Evolutionary conservation across 2,888 invertebrate species (phyloP).

Genomic region (Pseudoips prasinana): DNA sequence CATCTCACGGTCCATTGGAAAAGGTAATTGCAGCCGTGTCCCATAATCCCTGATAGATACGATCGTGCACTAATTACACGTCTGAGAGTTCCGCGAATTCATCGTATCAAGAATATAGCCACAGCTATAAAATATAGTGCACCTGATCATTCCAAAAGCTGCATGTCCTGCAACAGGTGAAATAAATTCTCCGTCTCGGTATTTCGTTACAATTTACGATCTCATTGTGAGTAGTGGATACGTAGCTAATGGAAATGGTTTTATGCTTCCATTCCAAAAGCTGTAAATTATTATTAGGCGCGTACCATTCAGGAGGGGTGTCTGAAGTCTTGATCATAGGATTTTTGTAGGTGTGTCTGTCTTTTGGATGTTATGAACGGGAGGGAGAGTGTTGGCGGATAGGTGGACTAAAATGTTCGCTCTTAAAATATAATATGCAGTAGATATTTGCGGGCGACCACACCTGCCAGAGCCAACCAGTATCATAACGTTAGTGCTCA

Average conservation of each 20-base stretch:
- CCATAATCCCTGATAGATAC: constrained; percentile 29
- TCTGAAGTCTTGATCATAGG: constrained; percentile 29
- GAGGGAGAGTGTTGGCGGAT: constrained; percentile 44
- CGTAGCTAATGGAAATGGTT: constrained; percentile 43
- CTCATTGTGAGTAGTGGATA: constrained; percentile 29
- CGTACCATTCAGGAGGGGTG: constrained; percentile 7
- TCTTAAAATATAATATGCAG: constrained; percentile 69
- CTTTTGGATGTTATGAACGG: constrained; percentile 19
- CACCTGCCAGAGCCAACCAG: constrained; percentile 64
- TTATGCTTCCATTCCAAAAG: constrained; percentile 33
- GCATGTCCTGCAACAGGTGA: constrained; percentile 38
- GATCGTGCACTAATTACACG: constrained; percentile 19
- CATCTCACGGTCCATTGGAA: constrained; percentile 48
- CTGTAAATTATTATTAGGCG: constrained; percentile 31
- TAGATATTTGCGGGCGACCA: constrained; percentile 55
- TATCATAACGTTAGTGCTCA: constrained; percentile 51
- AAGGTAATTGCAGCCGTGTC: constrained; percentile 45
- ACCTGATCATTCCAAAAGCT: constrained; percentile 31
- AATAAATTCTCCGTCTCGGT: constrained; percentile 35
- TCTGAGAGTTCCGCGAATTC: constrained; percentile 6
- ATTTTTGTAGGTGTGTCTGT: constrained; percentile 19
- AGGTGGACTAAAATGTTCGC: constrained; percentile 52
- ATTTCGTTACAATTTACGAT: constrained; percentile 40
- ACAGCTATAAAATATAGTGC: constrained; percentile 30
- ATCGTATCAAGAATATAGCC: constrained; percentile 4